Percentiles rank a stretch among this genome's conserved stretches.
phyloP scores from a whole-genome alignment of 2,888 invertebrate species.

The Drosophila prostipennis region DNA sequence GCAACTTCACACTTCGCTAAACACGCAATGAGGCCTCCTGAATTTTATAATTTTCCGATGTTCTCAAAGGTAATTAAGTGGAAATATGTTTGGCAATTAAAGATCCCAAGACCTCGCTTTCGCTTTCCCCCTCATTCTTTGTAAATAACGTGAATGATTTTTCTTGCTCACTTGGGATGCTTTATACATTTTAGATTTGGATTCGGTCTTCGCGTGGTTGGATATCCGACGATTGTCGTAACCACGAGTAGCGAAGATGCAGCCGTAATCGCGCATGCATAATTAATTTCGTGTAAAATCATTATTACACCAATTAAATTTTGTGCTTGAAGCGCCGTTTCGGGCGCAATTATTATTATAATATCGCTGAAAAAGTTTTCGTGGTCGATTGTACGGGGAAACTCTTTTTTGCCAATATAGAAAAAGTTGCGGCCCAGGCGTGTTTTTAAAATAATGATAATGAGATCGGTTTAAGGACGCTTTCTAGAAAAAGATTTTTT shows the following conservation, averaged over 20 bases:
- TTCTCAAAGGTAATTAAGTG: constrained; percentile 49
- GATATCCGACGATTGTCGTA: constrained; percentile 3
- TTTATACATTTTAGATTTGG: constrained; percentile 24
- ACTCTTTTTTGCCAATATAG: constrained; percentile 6
- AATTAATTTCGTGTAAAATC: constrained; percentile 67
- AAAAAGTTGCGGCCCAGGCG: neutral
- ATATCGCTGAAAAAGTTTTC: constrained; percentile 49
- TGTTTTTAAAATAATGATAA: neutral
- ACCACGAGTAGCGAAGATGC: constrained; percentile 36
- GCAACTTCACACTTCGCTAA: constrained; percentile 49
- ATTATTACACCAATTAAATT: constrained; percentile 75
- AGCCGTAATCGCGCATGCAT: constrained; percentile 25
- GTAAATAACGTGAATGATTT: constrained; percentile 11
- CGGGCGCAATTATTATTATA: constrained; percentile 28
- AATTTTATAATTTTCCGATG: constrained; percentile 55
- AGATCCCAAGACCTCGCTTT: constrained; percentile 12
- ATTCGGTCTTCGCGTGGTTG: constrained; percentile 5
- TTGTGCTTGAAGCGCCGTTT: constrained; percentile 30
- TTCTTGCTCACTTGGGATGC: constrained; percentile 2
- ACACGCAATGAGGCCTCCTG: constrained; percentile 20
- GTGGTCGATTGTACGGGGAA: constrained; percentile 31
- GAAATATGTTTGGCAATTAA: constrained; percentile 49
- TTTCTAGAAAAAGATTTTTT: neutral
- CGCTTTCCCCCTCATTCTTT: constrained; percentile 14
- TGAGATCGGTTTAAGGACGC: neutral